phyloP scores from a whole-genome alignment of 2,888 invertebrate species.

The Leptinotarsa peninsularis region DNA sequence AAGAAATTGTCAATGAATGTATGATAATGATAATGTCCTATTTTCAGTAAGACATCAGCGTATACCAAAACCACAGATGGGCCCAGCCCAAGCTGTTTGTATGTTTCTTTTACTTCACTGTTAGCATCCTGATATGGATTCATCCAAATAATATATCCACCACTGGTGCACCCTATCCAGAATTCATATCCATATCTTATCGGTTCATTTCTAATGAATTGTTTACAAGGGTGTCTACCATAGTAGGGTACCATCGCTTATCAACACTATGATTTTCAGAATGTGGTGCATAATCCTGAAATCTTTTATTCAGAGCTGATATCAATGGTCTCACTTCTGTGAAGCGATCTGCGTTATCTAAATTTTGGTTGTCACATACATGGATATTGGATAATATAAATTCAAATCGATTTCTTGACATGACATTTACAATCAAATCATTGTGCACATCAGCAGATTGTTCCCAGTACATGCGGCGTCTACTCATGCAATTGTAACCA shows the following conservation, averaged over 20 bases:
- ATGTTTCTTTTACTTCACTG: slow-evolving; percentile 32
- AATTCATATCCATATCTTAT: slow-evolving; percentile 48
- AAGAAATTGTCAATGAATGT: slow-evolving; percentile 41
- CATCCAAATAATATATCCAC: slow-evolving; percentile 53
- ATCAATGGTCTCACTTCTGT: slow-evolving; percentile 53
- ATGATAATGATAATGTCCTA: slow-evolving; percentile 23
- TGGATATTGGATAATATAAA: slow-evolving; percentile 53
- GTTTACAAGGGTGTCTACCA: slow-evolving; percentile 55
- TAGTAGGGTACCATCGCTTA: slow-evolving; percentile 60
- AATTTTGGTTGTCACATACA: slow-evolving; percentile 28
- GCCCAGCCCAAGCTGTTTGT: slow-evolving; percentile 43
- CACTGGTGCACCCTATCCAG: slow-evolving; percentile 51
- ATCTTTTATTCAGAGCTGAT: slow-evolving; percentile 47
- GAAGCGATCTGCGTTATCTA: background rate
- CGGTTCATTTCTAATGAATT: slow-evolving; percentile 49
- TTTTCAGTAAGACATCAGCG: slow-evolving; percentile 29
- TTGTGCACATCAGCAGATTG: background rate
- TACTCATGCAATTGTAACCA: background rate
- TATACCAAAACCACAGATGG: slow-evolving; percentile 43
- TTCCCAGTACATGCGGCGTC: background rate
- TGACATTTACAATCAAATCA: slow-evolving; percentile 38
- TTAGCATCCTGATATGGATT: slow-evolving; percentile 54
- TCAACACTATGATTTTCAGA: slow-evolving; percentile 56
- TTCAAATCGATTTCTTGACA: slow-evolving; percentile 54
- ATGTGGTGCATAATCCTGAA: slow-evolving; percentile 48